phyloP scores from a whole-genome alignment of 2,797 vertebrate genomes.

The Epinephelus coioides region DNA sequence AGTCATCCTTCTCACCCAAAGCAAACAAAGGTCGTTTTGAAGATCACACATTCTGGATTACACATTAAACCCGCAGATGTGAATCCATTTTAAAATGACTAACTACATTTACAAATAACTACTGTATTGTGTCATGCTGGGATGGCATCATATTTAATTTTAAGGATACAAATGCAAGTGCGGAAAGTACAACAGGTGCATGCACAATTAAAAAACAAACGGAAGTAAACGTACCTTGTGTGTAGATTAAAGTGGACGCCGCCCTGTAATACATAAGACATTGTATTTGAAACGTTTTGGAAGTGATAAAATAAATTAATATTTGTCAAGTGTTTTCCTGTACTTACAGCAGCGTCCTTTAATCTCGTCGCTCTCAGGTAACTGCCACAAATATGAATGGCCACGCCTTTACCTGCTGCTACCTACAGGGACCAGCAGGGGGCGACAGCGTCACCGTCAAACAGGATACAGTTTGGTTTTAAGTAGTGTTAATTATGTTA shows the following conservation, averaged over 20 bases:
- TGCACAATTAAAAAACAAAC: slow-evolving; percentile 25
- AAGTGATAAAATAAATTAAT: slow-evolving; percentile 17
- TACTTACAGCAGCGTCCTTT: slow-evolving; percentile 91
- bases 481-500: too few relatives aligned
- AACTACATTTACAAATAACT: neutral
- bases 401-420: slow-evolving; percentile 79
- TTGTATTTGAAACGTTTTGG: neutral
- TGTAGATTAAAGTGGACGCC: slow-evolving; percentile 88
- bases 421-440: slow-evolving; percentile 1
- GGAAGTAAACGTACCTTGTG: slow-evolving; percentile 73
- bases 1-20: slow-evolving; percentile 63
- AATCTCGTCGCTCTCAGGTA: slow-evolving; percentile 84
- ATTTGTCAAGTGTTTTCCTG: slow-evolving; percentile 5
- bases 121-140: neutral
- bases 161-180: neutral
- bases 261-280: slow-evolving; percentile 84
- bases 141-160: neutral
- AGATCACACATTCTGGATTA: slow-evolving; percentile 51
- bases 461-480: too few relatives aligned
- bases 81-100: neutral
- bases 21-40: slow-evolving; percentile 76
- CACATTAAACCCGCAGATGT: neutral
- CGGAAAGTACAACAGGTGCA: slow-evolving; percentile 72
- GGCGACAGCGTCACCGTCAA: neutral
- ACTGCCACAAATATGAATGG: slow-evolving; percentile 64